Evolutionary conservation across 2,113 vertebrate genomes (phyloP).

Genomic region (Chamaetylas fuelleborni): DNA sequence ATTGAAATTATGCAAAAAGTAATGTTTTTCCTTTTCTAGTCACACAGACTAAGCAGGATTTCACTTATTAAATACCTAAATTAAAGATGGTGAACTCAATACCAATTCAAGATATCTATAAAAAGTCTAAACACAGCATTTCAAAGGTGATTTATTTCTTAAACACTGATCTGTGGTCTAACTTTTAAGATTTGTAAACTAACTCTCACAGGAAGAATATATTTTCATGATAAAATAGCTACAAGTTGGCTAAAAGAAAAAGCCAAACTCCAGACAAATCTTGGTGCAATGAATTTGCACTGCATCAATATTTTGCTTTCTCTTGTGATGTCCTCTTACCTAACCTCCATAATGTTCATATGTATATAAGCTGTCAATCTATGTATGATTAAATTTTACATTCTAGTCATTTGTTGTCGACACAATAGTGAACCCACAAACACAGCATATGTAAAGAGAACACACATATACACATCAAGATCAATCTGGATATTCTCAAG

Average conservation of each 20-base stretch:
- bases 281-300: not conserved
- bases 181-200: not conserved
- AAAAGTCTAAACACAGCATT: not conserved
- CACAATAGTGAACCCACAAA: fast-evolving
- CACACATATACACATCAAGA: not conserved
- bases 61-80: not conserved
- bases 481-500: not conserved
- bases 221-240: not conserved
- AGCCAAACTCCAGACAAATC: not conserved
- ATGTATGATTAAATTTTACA: not conserved
- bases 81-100: not conserved
- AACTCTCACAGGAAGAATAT: not conserved
- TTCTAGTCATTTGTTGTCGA: not conserved
- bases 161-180: not conserved
- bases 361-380: not conserved
- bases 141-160: not conserved
- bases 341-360: not conserved
- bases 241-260: not conserved
- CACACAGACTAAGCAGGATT: not conserved
- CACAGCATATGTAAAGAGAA: not conserved
- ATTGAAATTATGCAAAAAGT: not conserved
- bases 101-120: not conserved
- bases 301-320: not conserved
- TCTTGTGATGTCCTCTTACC: not conserved
- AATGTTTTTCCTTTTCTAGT: not conserved